Conservation (phyloP, 30 jellyfish, hydroid and myxozoan species). For the Pseudorhiza aurosa region DNA sequence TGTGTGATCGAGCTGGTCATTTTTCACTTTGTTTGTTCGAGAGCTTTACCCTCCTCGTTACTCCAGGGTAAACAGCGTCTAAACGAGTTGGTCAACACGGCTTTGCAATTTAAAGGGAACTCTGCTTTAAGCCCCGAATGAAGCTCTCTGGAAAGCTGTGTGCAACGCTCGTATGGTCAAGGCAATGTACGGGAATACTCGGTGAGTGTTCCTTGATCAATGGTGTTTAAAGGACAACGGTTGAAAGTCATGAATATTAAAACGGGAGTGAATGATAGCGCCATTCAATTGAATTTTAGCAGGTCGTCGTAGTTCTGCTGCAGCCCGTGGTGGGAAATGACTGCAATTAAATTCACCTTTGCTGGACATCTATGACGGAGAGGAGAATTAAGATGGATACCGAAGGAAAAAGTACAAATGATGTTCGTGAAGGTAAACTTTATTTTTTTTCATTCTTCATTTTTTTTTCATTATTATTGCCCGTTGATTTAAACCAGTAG, state of each 20-base stretch:
- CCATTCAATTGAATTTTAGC: constrained; percentile 18
- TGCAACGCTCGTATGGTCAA: no score
- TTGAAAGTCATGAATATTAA: constrained; percentile 28
- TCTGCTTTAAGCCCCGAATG: no score
- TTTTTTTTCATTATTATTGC: no score
- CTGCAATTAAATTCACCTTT: not conserved
- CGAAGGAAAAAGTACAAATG: not conserved
- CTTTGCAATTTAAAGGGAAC: not conserved
- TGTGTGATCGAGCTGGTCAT: not conserved
- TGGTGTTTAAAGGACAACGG: not conserved
- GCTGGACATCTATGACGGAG: not conserved
- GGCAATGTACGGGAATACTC: no score
- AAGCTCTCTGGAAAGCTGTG: no score
- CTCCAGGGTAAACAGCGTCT: not conserved
- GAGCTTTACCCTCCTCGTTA: not conserved
- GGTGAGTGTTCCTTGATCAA: no score
- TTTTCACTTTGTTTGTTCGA: not conserved
- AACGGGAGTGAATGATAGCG: constrained; percentile 23
- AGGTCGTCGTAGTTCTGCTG: constrained; percentile 21
- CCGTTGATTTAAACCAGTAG: no score
- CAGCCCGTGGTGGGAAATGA: not conserved
- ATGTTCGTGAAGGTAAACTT: not conserved
- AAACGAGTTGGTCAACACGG: not conserved
- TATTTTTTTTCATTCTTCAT: no score
- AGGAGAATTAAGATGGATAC: not conserved